Evolutionary conservation across 2,888 invertebrate species (phyloP), one percentile per base, ranked within the genome.

Genomic region (Eulithis prunata): DNA sequence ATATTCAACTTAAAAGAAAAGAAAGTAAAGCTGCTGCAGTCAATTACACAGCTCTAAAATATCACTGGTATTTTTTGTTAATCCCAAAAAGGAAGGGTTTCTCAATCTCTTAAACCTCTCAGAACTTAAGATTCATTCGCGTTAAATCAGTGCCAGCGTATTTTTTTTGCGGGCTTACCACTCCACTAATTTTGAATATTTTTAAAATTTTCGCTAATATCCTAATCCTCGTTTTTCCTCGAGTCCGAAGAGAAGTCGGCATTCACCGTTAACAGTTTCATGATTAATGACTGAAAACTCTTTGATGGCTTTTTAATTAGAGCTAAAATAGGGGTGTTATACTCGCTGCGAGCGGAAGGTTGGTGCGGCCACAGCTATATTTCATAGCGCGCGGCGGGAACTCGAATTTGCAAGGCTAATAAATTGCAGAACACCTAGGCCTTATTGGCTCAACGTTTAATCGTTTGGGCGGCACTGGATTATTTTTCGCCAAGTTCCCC

Each of bases 291-390:
- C 90, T 91, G 87, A 91, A 91, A 93, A 93, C 90, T 93, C 93
- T 93, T 93, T 93, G 92, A 93, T 93, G 91, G 93, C 90, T 93
- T 93, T 93, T 93, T 93, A 93, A 93, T 93, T 93, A 93, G 92
- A 92, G 92, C 90, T 90, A 89, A 92, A 92, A 90, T 87, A 87
- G 90, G 92, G 93, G 89, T 91, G 91, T 91, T 89, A 88, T 88
- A 83, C 89, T 79, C 80, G 83, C 81, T 80, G 83, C 82, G 81
- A 78, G 76, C 77, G 81, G 80, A 85, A 88, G 87, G 85, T 83
- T 88, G 87, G 83, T 84, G 88, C 86, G 90, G 85, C 89, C 85
- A 75, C 81, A 78, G 88, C 87, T 86, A 91, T 92, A 92, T 91
- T 90, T 92, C 90, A 91, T 92, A 90, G 86, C 84, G 84, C 85